Conservation (phyloP, 2,888 invertebrate genomes). For the Poecilobothrus nobilitatus region DNA sequence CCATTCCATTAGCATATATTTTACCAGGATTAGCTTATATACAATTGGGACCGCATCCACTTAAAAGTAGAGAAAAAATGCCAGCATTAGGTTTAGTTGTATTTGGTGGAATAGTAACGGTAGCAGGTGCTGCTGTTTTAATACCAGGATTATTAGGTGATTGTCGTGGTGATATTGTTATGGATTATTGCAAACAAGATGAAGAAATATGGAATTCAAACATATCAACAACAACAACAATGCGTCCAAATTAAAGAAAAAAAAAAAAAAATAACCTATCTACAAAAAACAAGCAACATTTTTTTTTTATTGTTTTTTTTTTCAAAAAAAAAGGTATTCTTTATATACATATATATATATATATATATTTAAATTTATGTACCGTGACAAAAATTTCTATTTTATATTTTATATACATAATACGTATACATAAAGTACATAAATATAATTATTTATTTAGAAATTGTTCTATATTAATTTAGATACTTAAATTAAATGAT, state of each 20-base stretch:
- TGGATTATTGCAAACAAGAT: conserved; percentile 41
- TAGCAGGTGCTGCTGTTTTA: conserved; percentile 40
- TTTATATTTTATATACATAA: too few relatives aligned
- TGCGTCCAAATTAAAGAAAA: conserved; percentile 26
- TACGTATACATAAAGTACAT: too few relatives aligned
- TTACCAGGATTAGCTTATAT: conserved; percentile 72
- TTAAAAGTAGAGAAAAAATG: conserved; percentile 58
- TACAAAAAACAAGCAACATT: too few relatives aligned
- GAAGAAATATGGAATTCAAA: conserved; percentile 25
- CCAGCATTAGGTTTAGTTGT: conserved; percentile 60
- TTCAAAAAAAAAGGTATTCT: too few relatives aligned
- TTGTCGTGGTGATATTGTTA: conserved; percentile 41
- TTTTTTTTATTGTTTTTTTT: too few relatives aligned
- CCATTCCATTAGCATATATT: conserved; percentile 74
- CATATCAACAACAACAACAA: conserved; percentile 20
- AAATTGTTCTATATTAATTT: too few relatives aligned
- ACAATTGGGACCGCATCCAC: conserved; percentile 61
- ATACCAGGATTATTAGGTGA: conserved; percentile 41
- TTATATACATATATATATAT: too few relatives aligned
- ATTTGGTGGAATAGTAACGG: conserved; percentile 51
- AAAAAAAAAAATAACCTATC: neutral
- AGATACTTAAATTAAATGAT: too few relatives aligned
- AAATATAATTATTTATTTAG: too few relatives aligned
- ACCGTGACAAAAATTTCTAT: too few relatives aligned
- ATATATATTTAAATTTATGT: too few relatives aligned